These are phyloP conservation scores for Hirtodrosophila alboralis DNA, from an alignment of 2,888 invertebrate species.

Conservation along the genomic window DNA sequence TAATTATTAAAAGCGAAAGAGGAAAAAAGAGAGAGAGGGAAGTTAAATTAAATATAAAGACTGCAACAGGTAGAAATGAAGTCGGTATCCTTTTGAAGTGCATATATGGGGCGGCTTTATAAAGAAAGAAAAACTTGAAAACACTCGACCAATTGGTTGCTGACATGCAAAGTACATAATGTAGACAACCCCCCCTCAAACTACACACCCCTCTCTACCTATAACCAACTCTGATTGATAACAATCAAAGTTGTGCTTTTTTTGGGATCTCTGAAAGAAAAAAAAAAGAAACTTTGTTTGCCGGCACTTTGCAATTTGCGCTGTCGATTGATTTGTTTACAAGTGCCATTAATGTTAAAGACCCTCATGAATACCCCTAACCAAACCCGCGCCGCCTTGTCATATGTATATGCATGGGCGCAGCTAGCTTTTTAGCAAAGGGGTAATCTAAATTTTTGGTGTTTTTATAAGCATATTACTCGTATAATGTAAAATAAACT, in stretches of 20 bases:
- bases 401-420: no score
- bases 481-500: no score
- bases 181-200: conserved; percentile 30
- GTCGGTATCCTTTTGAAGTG: conserved; percentile 48
- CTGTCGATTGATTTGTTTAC: conserved; percentile 74
- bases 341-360: conserved; percentile 71
- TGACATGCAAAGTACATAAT: conserved; percentile 83
- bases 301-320: conserved; percentile 64
- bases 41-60: not conserved
- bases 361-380: not conserved
- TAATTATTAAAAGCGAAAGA: conserved; percentile 46
- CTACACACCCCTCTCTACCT: not conserved
- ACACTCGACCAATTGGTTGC: conserved; percentile 75
- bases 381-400: no score
- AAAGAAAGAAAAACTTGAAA: no score
- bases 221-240: conserved; percentile 55
- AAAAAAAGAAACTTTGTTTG: no score
- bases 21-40: not conserved
- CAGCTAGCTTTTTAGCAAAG: no score
- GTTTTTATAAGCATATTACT: no score
- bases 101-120: conserved; percentile 55
- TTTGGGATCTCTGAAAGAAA: no score
- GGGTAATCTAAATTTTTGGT: no score
- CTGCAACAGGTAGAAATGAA: conserved; percentile 47
- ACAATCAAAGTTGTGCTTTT: conserved; percentile 46